Base-by-base conservation (phyloP, 1,140 invertebrate genomes). In the Drosophila seguyi region DNA sequence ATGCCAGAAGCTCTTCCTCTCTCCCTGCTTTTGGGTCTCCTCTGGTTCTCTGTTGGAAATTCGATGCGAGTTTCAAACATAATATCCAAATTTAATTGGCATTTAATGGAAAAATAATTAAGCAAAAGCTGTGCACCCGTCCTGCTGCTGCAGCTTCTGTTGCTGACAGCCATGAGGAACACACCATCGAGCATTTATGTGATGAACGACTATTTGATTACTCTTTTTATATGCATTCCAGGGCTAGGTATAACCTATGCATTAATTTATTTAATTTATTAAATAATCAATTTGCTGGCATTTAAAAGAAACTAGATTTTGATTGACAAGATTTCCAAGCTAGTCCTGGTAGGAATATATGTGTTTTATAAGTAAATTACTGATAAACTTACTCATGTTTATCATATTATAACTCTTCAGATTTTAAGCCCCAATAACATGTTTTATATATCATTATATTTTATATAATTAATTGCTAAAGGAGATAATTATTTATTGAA, bases 31-130 rank as follows among this genome's bases (percentile, higher is more conserved):
- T 18, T 45, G 29, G 45, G 22, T n/a, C 16, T 50, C 47, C 27
- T 29, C 18, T 36, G n/a, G 38, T 16, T 18, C 11, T 44, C 52
- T 31, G 16, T 16, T 16, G 60, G 34, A 14, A 55, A 77, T 56
- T 60, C 34, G 44, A 59, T 44, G 50, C 72, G 31, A 53, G 39
- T 47, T 75, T 47, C 31, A 56, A 75, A 71, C 50, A 61, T 61
- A 69, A 80, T 60, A 80, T 56, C 57, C 36, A 73, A 68, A 85
- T 81, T 81, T 65, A 84, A 84, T 81, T 85, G 81, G 41, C 67
- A 80, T 77, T 85, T 68, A 84, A 84, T 84, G 81, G 62, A 73
- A 59, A 81, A 85, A 85, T 84, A 85, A 84, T 85, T 82, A 60
- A 75, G 58, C 81, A 81, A 69, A 47, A 58, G 62, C 67, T 60